Evolutionary conservation across 2,888 invertebrate species (phyloP), one percentile per base, ranked within the genome.

Genomic region (Caenorhabditis sp.): DNA sequence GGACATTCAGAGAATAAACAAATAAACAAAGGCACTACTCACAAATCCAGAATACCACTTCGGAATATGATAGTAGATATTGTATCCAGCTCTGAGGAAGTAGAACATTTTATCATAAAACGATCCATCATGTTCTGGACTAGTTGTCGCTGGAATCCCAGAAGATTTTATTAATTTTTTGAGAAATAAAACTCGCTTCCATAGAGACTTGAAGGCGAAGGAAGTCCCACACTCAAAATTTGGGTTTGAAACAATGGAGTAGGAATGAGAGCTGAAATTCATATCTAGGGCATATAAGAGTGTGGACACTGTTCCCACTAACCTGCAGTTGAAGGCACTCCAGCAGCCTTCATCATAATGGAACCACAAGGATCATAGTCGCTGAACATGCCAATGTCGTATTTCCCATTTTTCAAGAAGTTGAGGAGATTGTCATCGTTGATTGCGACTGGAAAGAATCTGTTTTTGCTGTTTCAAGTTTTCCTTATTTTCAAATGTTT

Each of bases 301-400:
- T 62, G 63, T 57, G 27, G 21, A 21, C 3, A 23, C 1, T 21
- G 7, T 21, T 53, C 20, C 23, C 53, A 4, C 38, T 2, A 20
- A 73, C 74, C 65, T 4, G 67, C 74, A 59, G 38, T 70, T 1
- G 60, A 57, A 58, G 69, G 67, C 38, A 74, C 61, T 8, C 67
- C 63, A n/a, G 70, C 75, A 0, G 68, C 64, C n/a, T 62, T 58
- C 63, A 75, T 63, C 56, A 75, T 61, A 5, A 67, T 59, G 53
- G 59, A 61, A 1, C 65, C 70, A 53, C 75, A 75, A n/a, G 70
- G 68, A 63, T 75, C 75, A 60, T 67, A 75, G 31, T 70, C 70
- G 59, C 63, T 75, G 31, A 59, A 61, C 10, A 75, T 25, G 20
- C 67, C 75, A 49, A 75, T 67, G 38, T 75, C 67, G 38, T 70